A percentile compares a stretch with the other conserved stretches of the same genome.
Evolutionary conservation across 2,888 invertebrate genomes (phyloP).

Genomic region (Ormyrus pomaceus): DNA sequence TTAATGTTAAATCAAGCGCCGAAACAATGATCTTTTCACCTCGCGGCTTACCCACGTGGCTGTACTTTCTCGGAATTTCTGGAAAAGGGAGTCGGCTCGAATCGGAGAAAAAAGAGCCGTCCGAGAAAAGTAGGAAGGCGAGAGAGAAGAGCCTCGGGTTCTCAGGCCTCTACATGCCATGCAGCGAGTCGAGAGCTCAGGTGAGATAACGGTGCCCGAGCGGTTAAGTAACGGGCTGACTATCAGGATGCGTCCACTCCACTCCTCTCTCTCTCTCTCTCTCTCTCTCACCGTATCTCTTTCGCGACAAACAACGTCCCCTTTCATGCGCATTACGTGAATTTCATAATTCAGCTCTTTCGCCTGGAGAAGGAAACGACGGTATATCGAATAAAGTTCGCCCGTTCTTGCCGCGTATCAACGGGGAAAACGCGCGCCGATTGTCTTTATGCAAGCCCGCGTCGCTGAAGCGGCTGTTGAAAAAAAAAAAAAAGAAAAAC

Average conservation of each 20-base stretch:
- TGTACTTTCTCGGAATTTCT: constrained; percentile 26
- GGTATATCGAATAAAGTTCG: constrained; percentile 23
- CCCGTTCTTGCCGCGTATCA: too few relatives aligned
- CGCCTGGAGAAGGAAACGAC: constrained; percentile 1
- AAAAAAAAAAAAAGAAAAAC: neutral
- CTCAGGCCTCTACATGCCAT: constrained; percentile 8
- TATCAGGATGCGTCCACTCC: constrained; percentile 51
- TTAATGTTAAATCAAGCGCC: neutral
- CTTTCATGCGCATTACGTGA: constrained; percentile 30
- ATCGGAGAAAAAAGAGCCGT: neutral
- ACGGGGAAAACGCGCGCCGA: neutral
- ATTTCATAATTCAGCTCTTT: constrained; percentile 46
- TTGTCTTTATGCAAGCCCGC: neutral
- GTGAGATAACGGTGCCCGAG: constrained; percentile 74
- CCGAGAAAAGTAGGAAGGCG: neutral
- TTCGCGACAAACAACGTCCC: constrained; percentile 21
- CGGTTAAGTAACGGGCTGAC: constrained; percentile 73
- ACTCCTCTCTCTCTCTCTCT: neutral
- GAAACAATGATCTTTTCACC: too few relatives aligned
- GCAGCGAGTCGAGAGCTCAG: constrained; percentile 61
- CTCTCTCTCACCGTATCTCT: neutral
- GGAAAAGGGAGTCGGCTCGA: constrained; percentile 12
- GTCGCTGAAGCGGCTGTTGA: neutral
- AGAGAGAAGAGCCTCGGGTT: constrained; percentile 6
- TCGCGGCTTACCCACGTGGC: too few relatives aligned